Conservation (phyloP, 1,140 invertebrate genomes). For the Saccostrea glomerata region DNA sequence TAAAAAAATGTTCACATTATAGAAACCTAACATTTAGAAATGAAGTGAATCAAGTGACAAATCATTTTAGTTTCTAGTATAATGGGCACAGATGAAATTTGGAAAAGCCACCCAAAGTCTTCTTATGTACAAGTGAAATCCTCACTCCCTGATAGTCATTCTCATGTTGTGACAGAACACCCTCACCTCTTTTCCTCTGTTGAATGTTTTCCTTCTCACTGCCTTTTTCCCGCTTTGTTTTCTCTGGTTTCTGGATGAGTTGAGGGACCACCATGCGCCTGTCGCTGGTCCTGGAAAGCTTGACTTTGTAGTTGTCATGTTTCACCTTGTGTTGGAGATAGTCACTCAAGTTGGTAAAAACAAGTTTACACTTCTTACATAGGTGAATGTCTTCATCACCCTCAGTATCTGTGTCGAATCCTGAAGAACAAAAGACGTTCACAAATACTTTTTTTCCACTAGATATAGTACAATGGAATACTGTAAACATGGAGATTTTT, state of each 20-base stretch:
- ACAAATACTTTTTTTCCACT: too few species aligned
- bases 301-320: conserved; percentile 70
- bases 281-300: conserved; percentile 60
- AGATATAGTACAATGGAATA: neutral
- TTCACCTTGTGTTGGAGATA: conserved; percentile 72
- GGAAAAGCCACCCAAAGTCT: too few species aligned
- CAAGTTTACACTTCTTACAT: conserved; percentile 70
- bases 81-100: too few species aligned
- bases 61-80: too few species aligned
- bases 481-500: too few species aligned
- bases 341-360: conserved; percentile 66
- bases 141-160: too few species aligned
- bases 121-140: too few species aligned
- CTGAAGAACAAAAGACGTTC: neutral
- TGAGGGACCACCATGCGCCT: conserved; percentile 63
- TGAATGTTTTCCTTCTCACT: conserved; percentile 50
- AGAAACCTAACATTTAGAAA: too few species aligned
- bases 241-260: conserved; percentile 62
- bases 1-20: too few species aligned
- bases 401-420: conserved; percentile 62
- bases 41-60: too few species aligned
- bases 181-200: conserved; percentile 49
- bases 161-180: too few species aligned
- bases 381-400: conserved; percentile 69
- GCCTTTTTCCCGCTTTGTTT: conserved; percentile 3